These are phyloP conservation scores for Lagocephalus sceleratus DNA, from an alignment of 2,797 vertebrate genomes.

Conservation along the genomic window DNA sequence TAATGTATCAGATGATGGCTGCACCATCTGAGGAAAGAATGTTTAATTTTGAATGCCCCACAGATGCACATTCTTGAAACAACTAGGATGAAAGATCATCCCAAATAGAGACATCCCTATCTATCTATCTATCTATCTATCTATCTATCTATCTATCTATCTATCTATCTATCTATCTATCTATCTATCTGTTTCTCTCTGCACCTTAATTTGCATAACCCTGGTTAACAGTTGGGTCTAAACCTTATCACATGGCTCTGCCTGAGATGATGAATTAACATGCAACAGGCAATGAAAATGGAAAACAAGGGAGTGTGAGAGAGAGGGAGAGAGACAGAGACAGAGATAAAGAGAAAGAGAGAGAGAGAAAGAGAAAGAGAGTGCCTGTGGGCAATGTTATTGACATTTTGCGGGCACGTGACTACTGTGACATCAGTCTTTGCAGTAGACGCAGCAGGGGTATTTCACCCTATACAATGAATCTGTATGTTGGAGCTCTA, in stretches of 20 bases:
- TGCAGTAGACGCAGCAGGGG: too few species aligned
- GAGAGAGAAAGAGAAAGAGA: too few species aligned
- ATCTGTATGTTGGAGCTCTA: too few species aligned
- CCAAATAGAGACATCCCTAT: background rate
- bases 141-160: conserved; percentile 21
- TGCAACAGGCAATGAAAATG: background rate
- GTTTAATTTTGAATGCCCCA: background rate
- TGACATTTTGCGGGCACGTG: too few species aligned
- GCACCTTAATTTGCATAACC: conserved; percentile 55
- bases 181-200: background rate
- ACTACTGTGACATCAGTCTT: too few species aligned
- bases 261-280: conserved; percentile 28
- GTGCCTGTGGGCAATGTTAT: too few species aligned
- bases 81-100: background rate
- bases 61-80: background rate
- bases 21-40: background rate
- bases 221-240: conserved; percentile 36
- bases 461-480: too few species aligned
- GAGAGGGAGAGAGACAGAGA: too few species aligned
- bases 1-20: background rate
- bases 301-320: too few species aligned
- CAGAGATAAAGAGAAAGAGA: too few species aligned
- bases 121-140: conserved; percentile 4
- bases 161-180: conserved; percentile 21
- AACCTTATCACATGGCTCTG: conserved; percentile 43